These are phyloP conservation scores for Motacilla tschutschensis DNA, from an alignment of 2,113 vertebrate species.

Conservation along the genomic window DNA sequence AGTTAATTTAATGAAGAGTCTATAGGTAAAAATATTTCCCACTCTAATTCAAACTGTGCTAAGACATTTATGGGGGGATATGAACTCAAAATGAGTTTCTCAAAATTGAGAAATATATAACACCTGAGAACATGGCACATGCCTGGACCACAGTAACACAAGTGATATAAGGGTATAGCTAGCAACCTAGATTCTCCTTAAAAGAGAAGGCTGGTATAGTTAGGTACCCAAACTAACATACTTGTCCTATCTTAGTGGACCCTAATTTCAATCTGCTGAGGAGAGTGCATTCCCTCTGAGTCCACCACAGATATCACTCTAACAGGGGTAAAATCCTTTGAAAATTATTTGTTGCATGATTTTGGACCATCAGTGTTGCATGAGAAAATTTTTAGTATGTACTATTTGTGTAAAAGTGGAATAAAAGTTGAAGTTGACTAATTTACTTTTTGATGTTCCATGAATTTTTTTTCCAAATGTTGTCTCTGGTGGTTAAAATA, in stretches of 20 bases:
- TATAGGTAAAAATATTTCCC: not conserved
- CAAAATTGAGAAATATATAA: not conserved
- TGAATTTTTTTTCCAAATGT: not conserved
- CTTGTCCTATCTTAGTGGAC: not conserved
- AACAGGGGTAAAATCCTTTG: not conserved
- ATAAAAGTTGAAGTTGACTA: not conserved
- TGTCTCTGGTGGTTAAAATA: not conserved
- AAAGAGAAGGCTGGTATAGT: not conserved
- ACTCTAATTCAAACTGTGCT: not conserved
- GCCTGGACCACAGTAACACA: not conserved
- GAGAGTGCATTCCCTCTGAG: fast-evolving
- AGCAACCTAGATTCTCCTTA: not conserved
- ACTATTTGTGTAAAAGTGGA: not conserved
- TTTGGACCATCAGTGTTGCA: not conserved
- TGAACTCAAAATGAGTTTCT: not conserved
- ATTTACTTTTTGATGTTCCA: not conserved
- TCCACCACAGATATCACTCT: fast-evolving
- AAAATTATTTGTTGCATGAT: not conserved
- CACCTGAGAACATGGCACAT: not conserved
- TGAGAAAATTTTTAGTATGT: not conserved
- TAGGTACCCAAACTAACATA: not conserved
- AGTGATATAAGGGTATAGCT: not conserved
- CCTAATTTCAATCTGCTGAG: not conserved
- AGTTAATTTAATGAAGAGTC: not conserved
- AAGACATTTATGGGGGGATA: not conserved